Base-by-base conservation (phyloP, 2,888 invertebrate species). In the Rutpela maculata region DNA sequence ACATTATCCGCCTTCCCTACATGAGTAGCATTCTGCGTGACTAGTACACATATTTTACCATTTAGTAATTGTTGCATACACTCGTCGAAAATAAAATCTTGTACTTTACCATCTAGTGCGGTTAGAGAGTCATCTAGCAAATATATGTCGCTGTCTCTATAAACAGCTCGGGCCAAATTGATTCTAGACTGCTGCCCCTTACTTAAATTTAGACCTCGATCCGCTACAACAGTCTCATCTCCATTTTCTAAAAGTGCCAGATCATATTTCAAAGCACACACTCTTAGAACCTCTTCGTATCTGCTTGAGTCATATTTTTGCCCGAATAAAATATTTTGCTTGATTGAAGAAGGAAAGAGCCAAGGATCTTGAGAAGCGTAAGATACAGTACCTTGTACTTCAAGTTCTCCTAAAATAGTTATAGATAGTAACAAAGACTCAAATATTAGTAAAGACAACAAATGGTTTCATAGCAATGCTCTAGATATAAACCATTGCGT, bases 121-220 rank as follows among this genome's bases (percentile, higher is more conserved):
- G 84, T 83, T 31, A 86, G 66, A 57, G 83, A 84, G 74, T 86
- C 86, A 66, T 96, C 95, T 50, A 96, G 88, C 60, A 96, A 89
- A 85, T 95, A 95, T 35, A 96, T 91, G 83, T 96, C 95, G 0
- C 95, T 94, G 80, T 94, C 92, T 81, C 92, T 92, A 85, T 95
- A 96, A 65, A 95, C 90, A 1, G 95, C 93, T 84, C 95, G 91
- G 0, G 95, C 95, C 68, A 97, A 90, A 87, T 95, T 95, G 31
- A 97, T 92, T 78, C 96, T 91, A 1, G 95, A 95, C 87, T 93
- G 93, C 89, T 96, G 96, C 10, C 96, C 96, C 15, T 96, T 96
- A 31, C 95, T 95, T 7, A 97, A 89, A 26, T 94, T 93, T 0
- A 94, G 92, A 9, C 96, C 96, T 55, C 94, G 91, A 84, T 97